These are phyloP conservation scores for Eudorcas thomsonii DNA, from an alignment of 2,113 vertebrate genomes.

Conservation along the genomic window DNA sequence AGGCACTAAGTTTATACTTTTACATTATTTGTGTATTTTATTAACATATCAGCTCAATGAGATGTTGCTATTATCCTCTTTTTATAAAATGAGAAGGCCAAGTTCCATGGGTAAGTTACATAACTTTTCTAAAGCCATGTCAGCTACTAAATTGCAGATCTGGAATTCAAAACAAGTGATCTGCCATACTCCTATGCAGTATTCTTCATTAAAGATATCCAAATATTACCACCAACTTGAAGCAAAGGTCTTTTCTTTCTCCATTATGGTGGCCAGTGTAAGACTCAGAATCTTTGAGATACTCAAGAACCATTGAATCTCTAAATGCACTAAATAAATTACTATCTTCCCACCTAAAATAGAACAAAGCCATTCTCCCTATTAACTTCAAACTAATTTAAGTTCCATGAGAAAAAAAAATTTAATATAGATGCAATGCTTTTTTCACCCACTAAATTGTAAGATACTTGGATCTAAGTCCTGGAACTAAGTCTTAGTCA, in stretches of 20 bases:
- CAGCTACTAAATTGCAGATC: neutral
- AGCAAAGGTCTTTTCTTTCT: neutral
- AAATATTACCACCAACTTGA: neutral
- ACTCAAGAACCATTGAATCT: neutral
- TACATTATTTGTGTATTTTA: neutral
- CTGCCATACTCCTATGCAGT: neutral
- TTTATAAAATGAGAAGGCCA: neutral
- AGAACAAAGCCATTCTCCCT: neutral
- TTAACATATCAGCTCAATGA: neutral
- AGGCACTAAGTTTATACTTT: constrained; percentile 10
- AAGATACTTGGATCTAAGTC: neutral
- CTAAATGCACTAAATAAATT: neutral
- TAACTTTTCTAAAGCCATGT: neutral
- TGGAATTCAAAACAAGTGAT: neutral
- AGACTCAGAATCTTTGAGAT: neutral
- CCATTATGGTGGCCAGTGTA: neutral
- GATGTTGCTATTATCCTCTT: neutral
- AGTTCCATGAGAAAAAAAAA: neutral
- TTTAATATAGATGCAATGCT: neutral
- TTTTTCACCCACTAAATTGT: neutral
- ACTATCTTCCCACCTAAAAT: neutral
- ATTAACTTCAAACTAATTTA: constrained; percentile 7
- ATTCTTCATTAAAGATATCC: neutral
- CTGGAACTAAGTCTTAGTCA: neutral
- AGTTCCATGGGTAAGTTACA: neutral